Percentiles rank a stretch among this genome's conserved stretches.
Evolutionary conservation across 2,797 vertebrate species (phyloP).

Genomic region (Falco novaeseelandiae): DNA sequence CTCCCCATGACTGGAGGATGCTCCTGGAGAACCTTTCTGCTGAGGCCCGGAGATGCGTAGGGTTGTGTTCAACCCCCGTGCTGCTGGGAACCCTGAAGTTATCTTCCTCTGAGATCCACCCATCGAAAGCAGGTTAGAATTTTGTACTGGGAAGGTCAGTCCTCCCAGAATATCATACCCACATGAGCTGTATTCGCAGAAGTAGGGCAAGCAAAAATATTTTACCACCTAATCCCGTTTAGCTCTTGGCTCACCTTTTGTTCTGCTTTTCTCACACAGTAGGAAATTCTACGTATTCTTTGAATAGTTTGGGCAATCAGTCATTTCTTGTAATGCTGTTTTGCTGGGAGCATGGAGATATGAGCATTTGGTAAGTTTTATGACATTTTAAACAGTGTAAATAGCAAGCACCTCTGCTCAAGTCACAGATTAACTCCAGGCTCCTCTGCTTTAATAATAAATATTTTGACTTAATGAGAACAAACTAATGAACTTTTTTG

Average conservation of each 20-base stretch:
- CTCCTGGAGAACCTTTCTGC: neutral
- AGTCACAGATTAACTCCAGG: constrained; percentile 11
- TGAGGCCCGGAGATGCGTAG: neutral
- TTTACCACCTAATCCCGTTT: neutral
- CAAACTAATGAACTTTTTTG: neutral
- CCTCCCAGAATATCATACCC: neutral
- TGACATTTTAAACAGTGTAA: constrained; percentile 13
- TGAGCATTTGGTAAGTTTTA: neutral
- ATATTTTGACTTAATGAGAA: constrained; percentile 39
- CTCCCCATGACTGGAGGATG: neutral
- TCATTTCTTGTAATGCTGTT: neutral
- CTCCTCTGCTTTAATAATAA: constrained; percentile 7
- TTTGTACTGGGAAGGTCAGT: neutral
- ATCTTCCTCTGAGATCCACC: neutral
- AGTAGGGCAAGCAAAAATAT: neutral
- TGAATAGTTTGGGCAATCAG: neutral
- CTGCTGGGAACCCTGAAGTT: neutral
- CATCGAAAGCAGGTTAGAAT: neutral
- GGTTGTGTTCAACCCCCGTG: fast-evolving
- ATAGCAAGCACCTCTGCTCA: constrained; percentile 1
- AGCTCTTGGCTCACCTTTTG: constrained; percentile 41
- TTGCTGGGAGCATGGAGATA: neutral
- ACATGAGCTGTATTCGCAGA: neutral
- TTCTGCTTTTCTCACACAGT: neutral
- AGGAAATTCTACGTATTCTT: neutral